Evolutionary conservation across 2,888 invertebrate genomes (phyloP).

Genomic region (Acleris holmiana): DNA sequence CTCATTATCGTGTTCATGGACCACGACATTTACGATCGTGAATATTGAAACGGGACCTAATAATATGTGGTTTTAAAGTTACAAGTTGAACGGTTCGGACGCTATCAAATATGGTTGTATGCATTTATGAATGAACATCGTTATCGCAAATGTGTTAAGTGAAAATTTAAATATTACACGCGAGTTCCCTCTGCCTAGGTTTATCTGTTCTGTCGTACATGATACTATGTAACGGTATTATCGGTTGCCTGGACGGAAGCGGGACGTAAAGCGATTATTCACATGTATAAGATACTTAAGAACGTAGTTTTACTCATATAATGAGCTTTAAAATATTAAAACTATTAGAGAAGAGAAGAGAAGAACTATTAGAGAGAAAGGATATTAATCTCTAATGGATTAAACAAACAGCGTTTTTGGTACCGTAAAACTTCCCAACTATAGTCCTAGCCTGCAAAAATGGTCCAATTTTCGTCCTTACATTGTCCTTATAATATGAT

Average conservation of each 20-base stretch:
- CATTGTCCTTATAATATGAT: too few species aligned
- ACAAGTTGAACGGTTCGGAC: constrained; percentile 7
- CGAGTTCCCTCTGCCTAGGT: constrained; percentile 37
- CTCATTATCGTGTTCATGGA: constrained; percentile 48
- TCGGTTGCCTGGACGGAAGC: constrained; percentile 27
- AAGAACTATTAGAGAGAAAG: too few species aligned
- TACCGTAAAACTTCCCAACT: too few species aligned
- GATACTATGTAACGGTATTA: constrained; percentile 26
- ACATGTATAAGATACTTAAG: too few species aligned
- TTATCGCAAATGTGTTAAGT: constrained; percentile 56
- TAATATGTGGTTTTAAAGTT: constrained; percentile 1
- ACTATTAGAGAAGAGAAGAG: too few species aligned
- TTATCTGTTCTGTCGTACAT: constrained; percentile 42
- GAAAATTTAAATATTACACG: constrained; percentile 56
- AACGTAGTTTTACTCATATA: too few species aligned
- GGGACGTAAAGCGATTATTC: not conserved
- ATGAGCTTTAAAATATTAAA: too few species aligned
- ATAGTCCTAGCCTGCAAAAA: too few species aligned
- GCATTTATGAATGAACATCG: constrained; percentile 48
- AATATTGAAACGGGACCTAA: constrained; percentile 3
- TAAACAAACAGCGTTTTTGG: too few species aligned
- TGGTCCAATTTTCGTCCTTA: too few species aligned
- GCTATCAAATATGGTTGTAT: constrained; percentile 24
- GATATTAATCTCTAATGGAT: too few species aligned
- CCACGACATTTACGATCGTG: constrained; percentile 14